A percentile compares a stretch with the other conserved stretches of the same genome.
Conservation (phyloP, 2,113 vertebrate species). For the Perca flavescens region DNA sequence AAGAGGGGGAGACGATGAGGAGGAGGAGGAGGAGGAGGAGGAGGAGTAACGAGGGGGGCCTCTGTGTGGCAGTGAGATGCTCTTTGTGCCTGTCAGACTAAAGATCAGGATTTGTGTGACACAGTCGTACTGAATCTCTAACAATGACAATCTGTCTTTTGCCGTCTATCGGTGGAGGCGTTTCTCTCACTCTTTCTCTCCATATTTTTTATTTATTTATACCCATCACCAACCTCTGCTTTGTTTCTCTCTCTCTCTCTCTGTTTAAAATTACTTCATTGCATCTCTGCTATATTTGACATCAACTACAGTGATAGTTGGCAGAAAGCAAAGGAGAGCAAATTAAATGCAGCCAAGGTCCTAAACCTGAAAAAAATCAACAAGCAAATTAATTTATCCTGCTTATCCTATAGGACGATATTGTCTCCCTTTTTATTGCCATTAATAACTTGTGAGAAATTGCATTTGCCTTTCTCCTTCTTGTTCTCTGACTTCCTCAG, state of each 20-base stretch:
- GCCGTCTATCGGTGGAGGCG: constrained; percentile 44
- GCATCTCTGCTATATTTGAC: constrained; percentile 32
- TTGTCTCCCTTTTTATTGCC: constrained; percentile 17
- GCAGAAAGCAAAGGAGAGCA: constrained; percentile 10
- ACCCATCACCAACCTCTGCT: constrained; percentile 6
- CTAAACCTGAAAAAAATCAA: too few relatives aligned
- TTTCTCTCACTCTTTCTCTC: constrained; percentile 36
- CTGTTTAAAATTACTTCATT: constrained; percentile 3
- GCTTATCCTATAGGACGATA: not conserved
- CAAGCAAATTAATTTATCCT: constrained; percentile 8
- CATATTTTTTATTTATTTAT: not conserved
- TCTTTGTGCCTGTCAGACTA: constrained; percentile 80
- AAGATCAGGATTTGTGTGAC: constrained; percentile 83
- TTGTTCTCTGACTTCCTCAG: constrained; percentile 17
- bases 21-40: constrained; percentile 19
- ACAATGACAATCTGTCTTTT: constrained; percentile 69
- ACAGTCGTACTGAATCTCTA: constrained; percentile 81
- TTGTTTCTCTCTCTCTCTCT: constrained; percentile 3
- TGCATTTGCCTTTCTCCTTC: constrained; percentile 8
- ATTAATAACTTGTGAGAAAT: not conserved
- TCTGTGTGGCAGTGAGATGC: constrained; percentile 57
- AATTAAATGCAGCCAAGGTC: constrained; percentile 28
- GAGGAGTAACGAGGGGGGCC: constrained; percentile 38
- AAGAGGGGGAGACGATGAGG: constrained; percentile 22
- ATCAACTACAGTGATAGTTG: constrained; percentile 18